Percentiles rank a stretch among this genome's conserved stretches.
These are phyloP conservation scores for Hycleus phaleratus DNA, from an alignment of 1,140 invertebrate species.

Conservation along the genomic window DNA sequence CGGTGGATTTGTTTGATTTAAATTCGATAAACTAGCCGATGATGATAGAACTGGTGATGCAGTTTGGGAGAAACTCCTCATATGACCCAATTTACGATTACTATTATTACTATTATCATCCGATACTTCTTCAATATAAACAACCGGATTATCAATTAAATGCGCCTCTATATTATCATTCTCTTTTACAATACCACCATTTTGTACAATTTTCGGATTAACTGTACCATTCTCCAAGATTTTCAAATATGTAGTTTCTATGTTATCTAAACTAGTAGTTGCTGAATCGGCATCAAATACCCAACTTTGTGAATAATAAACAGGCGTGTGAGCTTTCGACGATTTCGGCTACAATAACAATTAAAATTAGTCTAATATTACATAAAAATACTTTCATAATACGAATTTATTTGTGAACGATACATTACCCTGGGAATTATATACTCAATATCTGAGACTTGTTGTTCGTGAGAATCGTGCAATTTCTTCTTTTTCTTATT, in stretches of 20 bases:
- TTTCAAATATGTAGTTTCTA: constrained; percentile 31
- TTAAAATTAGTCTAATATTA: background rate
- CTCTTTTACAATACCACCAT: constrained; percentile 9
- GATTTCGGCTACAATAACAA: constrained; percentile 34
- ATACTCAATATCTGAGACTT: constrained; percentile 45
- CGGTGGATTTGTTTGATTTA: constrained; percentile 31
- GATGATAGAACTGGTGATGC: constrained; percentile 41
- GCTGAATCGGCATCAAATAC: constrained; percentile 40
- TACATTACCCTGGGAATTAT: constrained; percentile 43
- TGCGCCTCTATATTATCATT: constrained; percentile 10
- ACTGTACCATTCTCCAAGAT: constrained; percentile 31
- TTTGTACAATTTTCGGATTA: constrained; percentile 11
- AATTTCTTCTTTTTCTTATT: constrained; percentile 25
- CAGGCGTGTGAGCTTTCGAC: constrained; percentile 33
- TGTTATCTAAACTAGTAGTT: constrained; percentile 23
- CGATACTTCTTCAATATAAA: constrained; percentile 40
- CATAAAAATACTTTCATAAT: background rate
- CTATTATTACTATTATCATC: constrained; percentile 39
- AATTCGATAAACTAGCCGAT: constrained; percentile 41
- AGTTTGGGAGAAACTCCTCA: constrained; percentile 44
- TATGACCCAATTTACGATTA: constrained; percentile 40
- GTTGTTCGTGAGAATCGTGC: constrained; percentile 40
- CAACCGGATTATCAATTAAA: constrained; percentile 36
- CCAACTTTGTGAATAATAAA: constrained; percentile 42
- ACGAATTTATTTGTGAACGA: background rate